These are phyloP conservation scores for Alosa alosa DNA, from an alignment of 2,113 vertebrate species.

Conservation along the genomic window DNA sequence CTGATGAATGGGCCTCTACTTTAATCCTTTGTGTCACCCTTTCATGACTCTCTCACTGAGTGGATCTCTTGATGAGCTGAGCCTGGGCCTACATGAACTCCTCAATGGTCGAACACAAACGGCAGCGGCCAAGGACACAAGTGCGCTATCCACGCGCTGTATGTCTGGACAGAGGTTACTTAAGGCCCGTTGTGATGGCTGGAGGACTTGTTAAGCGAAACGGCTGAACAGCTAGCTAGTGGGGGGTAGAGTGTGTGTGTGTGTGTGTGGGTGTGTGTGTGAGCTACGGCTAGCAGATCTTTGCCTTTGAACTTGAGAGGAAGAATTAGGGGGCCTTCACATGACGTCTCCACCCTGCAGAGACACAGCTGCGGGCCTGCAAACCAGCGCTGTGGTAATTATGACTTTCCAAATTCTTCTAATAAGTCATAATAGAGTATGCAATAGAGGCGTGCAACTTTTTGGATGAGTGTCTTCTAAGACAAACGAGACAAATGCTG, in stretches of 20 bases:
- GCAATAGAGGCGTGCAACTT: constrained; percentile 2
- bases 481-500: constrained; percentile 12
- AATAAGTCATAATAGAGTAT: neutral
- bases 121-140: neutral
- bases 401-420: neutral
- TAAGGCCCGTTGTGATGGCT: neutral
- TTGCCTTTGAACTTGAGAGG: neutral
- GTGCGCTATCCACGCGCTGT: neutral
- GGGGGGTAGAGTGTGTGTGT: too few relatives aligned
- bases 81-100: neutral
- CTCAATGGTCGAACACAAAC: neutral
- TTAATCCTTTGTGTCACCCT: neutral
- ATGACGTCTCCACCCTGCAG: neutral
- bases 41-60: neutral
- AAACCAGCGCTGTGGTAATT: neutral
- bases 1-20: neutral
- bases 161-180: neutral
- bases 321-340: neutral
- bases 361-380: neutral
- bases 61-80: neutral
- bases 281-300: neutral
- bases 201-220: neutral
- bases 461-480: constrained; percentile 10
- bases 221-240: neutral
- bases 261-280: too few relatives aligned